These are phyloP conservation scores for Engraulis encrasicolus DNA, from an alignment of 2,113 vertebrate species.

Conservation along the genomic window DNA sequence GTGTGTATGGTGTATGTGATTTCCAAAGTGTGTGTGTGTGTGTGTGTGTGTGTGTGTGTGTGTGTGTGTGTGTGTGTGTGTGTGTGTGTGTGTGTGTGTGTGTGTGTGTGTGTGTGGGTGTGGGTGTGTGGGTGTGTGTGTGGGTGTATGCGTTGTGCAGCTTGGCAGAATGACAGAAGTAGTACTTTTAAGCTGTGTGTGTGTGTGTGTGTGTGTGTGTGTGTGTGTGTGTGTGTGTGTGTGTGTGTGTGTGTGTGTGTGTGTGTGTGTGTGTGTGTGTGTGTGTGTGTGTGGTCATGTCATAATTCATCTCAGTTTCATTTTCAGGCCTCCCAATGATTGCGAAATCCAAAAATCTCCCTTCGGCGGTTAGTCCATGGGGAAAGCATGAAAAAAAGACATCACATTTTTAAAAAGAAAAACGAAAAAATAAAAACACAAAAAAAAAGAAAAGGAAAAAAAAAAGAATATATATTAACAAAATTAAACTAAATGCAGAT, in stretches of 20 bases:
- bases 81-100: too few species aligned
- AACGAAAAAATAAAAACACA: slow-evolving; percentile 68
- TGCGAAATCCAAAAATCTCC: slow-evolving; percentile 17
- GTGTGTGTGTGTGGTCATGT: too few species aligned
- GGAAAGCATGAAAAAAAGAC: slow-evolving; percentile 55
- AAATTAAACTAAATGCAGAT: slow-evolving; percentile 59
- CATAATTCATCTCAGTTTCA: slow-evolving; percentile 30
- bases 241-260: too few species aligned
- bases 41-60: too few species aligned
- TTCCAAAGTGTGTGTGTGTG: slow-evolving; percentile 20
- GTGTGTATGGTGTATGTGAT: slow-evolving; percentile 37
- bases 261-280: too few species aligned
- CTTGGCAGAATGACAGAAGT: slow-evolving; percentile 51
- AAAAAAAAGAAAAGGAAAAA: slow-evolving; percentile 65
- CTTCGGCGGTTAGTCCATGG: slow-evolving; percentile 14
- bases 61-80: too few species aligned
- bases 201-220: too few species aligned
- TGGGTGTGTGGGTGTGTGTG: too few species aligned
- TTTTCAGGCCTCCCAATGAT: slow-evolving; percentile 44
- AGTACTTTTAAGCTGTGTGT: slow-evolving; percentile 20
- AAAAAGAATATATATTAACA: slow-evolving; percentile 69
- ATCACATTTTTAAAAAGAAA: slow-evolving; percentile 69
- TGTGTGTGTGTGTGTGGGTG: too few species aligned
- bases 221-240: too few species aligned
- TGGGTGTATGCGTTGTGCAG: too few species aligned